These are phyloP conservation scores for Xiphophorus maculatus DNA, from an alignment of 2,113 vertebrate genomes.

Conservation along the genomic window DNA sequence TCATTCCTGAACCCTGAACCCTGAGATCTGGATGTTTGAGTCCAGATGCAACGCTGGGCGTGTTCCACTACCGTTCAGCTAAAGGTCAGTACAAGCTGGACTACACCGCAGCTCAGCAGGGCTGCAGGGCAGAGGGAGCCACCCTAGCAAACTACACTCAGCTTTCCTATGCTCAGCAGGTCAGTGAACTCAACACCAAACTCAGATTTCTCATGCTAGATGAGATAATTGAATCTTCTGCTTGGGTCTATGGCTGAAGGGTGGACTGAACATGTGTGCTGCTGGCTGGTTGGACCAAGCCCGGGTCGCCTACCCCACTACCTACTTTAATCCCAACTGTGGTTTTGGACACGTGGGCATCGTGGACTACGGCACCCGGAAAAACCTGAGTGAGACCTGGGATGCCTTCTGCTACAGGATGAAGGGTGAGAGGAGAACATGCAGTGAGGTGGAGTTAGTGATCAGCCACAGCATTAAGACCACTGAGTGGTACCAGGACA, in stretches of 20 bases:
- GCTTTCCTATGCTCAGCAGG: constrained; percentile 91
- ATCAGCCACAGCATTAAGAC: neutral
- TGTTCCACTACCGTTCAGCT: constrained; percentile 87
- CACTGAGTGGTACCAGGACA: neutral
- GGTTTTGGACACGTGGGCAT: constrained; percentile 89
- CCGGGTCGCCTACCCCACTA: constrained; percentile 89
- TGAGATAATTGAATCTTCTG: neutral
- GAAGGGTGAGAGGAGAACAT: constrained; percentile 81
- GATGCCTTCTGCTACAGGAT: constrained; percentile 92
- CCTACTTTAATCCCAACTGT: constrained; percentile 85
- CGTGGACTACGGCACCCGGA: constrained; percentile 87
- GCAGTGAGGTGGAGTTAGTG: neutral
- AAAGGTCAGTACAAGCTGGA: constrained; percentile 87
- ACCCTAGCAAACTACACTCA: constrained; percentile 86
- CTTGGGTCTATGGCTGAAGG: constrained; percentile 71
- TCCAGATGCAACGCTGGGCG: constrained; percentile 85
- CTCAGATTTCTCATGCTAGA: no score
- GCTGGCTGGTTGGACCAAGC: constrained; percentile 87
- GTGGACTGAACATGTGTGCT: constrained; percentile 86
- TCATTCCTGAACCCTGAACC: no score
- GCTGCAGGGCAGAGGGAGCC: constrained; percentile 80
- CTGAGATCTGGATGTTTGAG: constrained; percentile 1
- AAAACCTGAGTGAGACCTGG: constrained; percentile 87
- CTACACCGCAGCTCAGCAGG: constrained; percentile 79
- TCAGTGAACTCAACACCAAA: constrained; percentile 51